Conservation (phyloP, 2,113 vertebrate species). For the Mormyrus iriodes region DNA sequence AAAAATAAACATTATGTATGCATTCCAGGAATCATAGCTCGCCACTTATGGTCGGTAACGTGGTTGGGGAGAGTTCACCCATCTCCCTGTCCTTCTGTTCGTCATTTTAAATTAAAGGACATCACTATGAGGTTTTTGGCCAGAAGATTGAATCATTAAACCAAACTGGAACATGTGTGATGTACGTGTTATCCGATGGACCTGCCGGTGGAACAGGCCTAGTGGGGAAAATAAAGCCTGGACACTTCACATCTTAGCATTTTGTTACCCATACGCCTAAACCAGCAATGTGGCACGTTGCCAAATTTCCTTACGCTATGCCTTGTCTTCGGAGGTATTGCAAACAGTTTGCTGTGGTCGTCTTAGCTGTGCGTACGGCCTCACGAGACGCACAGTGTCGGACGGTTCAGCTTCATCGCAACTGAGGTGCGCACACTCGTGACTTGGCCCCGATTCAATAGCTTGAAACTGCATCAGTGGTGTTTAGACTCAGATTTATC, state of each 20-base stretch:
- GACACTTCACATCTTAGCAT: neutral
- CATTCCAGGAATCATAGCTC: neutral
- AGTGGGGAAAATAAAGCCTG: neutral
- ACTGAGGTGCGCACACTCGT: neutral
- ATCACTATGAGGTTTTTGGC: constrained; percentile 22
- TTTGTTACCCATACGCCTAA: neutral
- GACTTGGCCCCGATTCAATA: neutral
- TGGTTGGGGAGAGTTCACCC: neutral
- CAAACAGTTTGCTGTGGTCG: neutral
- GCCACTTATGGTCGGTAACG: neutral
- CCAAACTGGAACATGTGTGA: neutral
- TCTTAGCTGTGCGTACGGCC: neutral
- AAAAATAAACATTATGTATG: neutral
- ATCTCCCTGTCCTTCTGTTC: constrained; percentile 18
- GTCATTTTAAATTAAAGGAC: constrained; percentile 20
- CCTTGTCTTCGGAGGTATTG: neutral
- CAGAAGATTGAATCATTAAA: constrained; percentile 25
- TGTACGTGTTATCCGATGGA: neutral
- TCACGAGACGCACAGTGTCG: neutral
- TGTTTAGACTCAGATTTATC: neutral
- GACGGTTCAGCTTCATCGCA: neutral
- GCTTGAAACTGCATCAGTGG: neutral
- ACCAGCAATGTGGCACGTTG: neutral
- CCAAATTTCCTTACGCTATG: neutral
- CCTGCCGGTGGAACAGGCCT: neutral